phyloP scores from a whole-genome alignment of 2,888 invertebrate genomes.

The Hypomecis punctinalis region DNA sequence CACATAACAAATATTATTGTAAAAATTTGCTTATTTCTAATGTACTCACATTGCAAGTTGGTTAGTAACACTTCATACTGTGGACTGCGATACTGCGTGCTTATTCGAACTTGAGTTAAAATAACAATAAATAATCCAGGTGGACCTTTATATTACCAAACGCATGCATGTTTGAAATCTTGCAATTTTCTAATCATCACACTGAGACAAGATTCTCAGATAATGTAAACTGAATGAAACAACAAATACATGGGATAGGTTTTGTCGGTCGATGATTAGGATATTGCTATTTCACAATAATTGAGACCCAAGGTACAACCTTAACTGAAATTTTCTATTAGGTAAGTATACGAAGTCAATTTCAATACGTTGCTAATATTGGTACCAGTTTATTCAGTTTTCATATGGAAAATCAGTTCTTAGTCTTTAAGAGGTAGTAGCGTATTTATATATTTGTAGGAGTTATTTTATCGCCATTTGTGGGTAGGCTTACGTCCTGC shows the following conservation, averaged over 20 bases:
- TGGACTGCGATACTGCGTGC: slow-evolving; percentile 28
- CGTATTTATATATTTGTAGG: no score
- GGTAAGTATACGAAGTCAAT: no score
- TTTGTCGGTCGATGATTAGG: not conserved
- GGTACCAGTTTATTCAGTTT: no score
- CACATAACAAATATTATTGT: not conserved
- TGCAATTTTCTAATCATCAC: slow-evolving; percentile 1
- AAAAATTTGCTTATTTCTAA: not conserved
- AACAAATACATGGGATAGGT: not conserved
- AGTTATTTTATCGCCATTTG: no score
- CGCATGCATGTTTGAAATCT: slow-evolving; percentile 20
- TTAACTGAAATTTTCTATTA: no score
- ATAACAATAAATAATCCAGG: not conserved
- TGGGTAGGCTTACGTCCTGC: no score
- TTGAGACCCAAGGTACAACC: slow-evolving; percentile 2
- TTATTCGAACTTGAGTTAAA: slow-evolving; percentile 10
- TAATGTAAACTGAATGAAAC: not conserved
- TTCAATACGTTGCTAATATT: no score
- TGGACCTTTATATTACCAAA: not conserved
- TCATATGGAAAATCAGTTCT: no score
- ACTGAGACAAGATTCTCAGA: not conserved
- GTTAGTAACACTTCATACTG: slow-evolving; percentile 26
- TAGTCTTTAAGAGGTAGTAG: no score
- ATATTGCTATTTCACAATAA: slow-evolving; percentile 7
- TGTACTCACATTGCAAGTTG: slow-evolving; percentile 28